These are phyloP conservation scores for Odontothrips loti DNA, from an alignment of 2,888 invertebrate species.

Conservation along the genomic window DNA sequence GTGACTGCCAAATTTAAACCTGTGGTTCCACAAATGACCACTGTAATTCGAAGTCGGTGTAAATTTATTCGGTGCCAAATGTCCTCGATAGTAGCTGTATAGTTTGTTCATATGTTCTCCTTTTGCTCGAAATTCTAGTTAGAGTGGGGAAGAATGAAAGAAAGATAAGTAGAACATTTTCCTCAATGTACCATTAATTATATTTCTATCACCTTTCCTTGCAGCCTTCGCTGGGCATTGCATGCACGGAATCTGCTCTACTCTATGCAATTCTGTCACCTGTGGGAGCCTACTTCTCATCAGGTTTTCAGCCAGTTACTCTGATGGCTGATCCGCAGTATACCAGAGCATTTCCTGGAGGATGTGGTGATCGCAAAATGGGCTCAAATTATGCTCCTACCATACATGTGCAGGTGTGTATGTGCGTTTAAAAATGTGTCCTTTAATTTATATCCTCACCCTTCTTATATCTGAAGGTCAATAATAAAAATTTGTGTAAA, in stretches of 20 bases:
- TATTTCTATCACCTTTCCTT: constrained; percentile 38
- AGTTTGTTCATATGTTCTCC: too few relatives aligned
- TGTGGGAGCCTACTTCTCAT: constrained; percentile 82
- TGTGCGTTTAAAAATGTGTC: constrained; percentile 23
- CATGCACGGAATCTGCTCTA: constrained; percentile 78
- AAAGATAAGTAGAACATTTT: too few relatives aligned
- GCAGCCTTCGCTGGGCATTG: constrained; percentile 89
- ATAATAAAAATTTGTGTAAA: too few relatives aligned
- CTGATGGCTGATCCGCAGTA: constrained; percentile 88
- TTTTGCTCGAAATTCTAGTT: too few relatives aligned
- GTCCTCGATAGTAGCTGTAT: too few relatives aligned
- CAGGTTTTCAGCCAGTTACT: constrained; percentile 65
- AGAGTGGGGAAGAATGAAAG: too few relatives aligned
- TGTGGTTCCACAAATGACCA: too few relatives aligned
- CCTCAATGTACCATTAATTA: background rate
- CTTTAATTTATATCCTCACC: too few relatives aligned
- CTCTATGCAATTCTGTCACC: constrained; percentile 90
- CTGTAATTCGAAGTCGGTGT: too few relatives aligned
- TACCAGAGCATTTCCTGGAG: constrained; percentile 84
- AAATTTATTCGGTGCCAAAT: too few relatives aligned
- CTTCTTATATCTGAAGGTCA: too few relatives aligned
- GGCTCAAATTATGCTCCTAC: constrained; percentile 92
- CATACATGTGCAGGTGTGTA: constrained; percentile 61
- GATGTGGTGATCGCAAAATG: constrained; percentile 91
- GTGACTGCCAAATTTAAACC: too few relatives aligned